These are phyloP conservation scores for Tenodera sinensis DNA, from an alignment of 2,888 invertebrate species.

Conservation along the genomic window DNA sequence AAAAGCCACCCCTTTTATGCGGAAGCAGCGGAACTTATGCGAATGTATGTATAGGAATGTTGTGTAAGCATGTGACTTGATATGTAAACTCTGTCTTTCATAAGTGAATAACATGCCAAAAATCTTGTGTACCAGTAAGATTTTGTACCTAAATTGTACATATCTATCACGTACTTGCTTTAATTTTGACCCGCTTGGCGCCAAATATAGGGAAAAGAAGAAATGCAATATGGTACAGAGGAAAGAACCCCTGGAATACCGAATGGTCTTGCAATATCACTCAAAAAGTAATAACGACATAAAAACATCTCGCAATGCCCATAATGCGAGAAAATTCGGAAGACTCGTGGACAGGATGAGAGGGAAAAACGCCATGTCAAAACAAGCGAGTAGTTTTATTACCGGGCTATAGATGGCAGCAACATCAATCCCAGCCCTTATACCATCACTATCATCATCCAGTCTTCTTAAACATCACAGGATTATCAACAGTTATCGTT, in stretches of 20 bases:
- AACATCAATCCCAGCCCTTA: neutral
- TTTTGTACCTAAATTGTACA: neutral
- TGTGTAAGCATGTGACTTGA: neutral
- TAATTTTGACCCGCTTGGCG: neutral
- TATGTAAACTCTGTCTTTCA: neutral
- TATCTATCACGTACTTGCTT: too few relatives aligned
- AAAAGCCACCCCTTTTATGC: neutral
- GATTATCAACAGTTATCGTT: conserved; percentile 2
- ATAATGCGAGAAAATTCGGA: neutral
- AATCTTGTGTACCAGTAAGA: neutral
- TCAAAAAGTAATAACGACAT: neutral
- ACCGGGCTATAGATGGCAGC: neutral
- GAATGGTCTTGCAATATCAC: neutral
- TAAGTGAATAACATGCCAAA: neutral
- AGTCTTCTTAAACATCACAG: conserved; percentile 24
- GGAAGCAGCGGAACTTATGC: neutral
- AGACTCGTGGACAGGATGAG: neutral
- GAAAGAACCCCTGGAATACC: neutral
- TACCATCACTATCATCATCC: neutral
- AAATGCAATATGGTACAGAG: neutral
- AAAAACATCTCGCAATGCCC: neutral
- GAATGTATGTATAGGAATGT: neutral
- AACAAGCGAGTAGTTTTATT: neutral
- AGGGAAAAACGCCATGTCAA: neutral
- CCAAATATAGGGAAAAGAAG: neutral